Percentiles rank a stretch among this genome's conserved stretches.
These are phyloP conservation scores for Scalopus aquaticus DNA, from an alignment of 2,113 vertebrate species.

Conservation along the genomic window DNA sequence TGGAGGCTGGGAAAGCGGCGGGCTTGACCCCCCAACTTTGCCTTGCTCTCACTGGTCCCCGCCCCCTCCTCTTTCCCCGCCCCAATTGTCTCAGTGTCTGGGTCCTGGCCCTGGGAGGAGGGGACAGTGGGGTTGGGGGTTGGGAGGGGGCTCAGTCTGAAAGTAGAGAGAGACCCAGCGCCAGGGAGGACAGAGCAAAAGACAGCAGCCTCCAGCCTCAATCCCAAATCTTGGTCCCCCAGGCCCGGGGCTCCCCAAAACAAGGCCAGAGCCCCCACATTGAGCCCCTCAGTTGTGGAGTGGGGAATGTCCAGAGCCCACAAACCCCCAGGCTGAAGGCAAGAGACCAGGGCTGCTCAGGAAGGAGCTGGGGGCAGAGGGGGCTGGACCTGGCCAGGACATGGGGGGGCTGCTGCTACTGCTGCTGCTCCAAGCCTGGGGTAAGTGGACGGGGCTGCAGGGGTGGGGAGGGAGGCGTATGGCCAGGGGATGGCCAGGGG, in stretches of 20 bases:
- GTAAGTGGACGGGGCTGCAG: background rate
- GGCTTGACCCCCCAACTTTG: background rate
- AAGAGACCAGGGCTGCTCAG: background rate
- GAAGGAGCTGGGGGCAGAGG: background rate
- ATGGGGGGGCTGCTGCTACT: background rate
- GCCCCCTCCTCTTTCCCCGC: fast-evolving
- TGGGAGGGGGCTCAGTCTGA: background rate
- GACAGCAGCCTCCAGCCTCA: background rate
- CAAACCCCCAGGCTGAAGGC: background rate
- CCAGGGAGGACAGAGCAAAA: background rate
- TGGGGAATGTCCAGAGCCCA: background rate
- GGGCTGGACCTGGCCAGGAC: background rate
- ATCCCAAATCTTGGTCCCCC: background rate
- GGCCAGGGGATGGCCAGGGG: no score
- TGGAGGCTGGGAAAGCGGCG: background rate
- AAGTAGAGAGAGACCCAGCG: background rate
- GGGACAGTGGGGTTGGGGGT: background rate
- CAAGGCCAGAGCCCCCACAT: background rate
- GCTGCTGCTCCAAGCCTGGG: background rate
- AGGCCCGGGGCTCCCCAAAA: background rate
- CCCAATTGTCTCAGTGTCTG: background rate
- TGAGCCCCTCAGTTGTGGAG: background rate
- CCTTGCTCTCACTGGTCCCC: background rate
- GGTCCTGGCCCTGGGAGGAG: background rate
- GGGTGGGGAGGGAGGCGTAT: no score